Conservation (phyloP, 2,888 invertebrate species). For the Sthenelais limicola region DNA sequence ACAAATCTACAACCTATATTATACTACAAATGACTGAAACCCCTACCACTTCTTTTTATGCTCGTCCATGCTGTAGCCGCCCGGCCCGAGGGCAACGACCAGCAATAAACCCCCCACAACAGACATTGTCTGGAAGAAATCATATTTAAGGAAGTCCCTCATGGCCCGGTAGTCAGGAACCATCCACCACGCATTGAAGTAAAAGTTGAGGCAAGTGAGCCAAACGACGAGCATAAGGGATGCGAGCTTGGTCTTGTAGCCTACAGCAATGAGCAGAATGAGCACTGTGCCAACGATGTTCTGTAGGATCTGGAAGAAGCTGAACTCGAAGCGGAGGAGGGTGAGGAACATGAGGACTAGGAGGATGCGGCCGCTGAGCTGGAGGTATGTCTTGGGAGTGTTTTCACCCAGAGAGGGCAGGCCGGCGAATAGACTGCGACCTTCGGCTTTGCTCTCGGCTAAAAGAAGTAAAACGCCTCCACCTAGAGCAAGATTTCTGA, state of each 20-base stretch:
- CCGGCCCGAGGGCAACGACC: slow-evolving; percentile 98
- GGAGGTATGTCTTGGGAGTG: slow-evolving; percentile 94
- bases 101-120: slow-evolving; percentile 98
- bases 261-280: slow-evolving; percentile 95
- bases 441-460: slow-evolving; percentile 96
- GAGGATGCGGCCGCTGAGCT: slow-evolving; percentile 93
- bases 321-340: slow-evolving; percentile 91
- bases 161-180: slow-evolving; percentile 95
- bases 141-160: slow-evolving; percentile 99
- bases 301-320: slow-evolving; percentile 88
- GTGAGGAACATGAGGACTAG: slow-evolving; percentile 99
- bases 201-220: slow-evolving; percentile 91
- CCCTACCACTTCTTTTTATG: slow-evolving; percentile 97
- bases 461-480: slow-evolving; percentile 96
- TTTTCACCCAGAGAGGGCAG: slow-evolving; percentile 79
- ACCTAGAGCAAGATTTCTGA: slow-evolving; percentile 92
- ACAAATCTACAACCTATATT: too few species aligned
- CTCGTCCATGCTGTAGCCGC: slow-evolving; percentile 95
- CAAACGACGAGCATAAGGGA: slow-evolving; percentile 93
- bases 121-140: slow-evolving; percentile 98
- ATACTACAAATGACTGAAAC: too few species aligned
- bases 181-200: slow-evolving; percentile 99
- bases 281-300: slow-evolving; percentile 93
- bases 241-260: slow-evolving; percentile 98
- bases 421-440: slow-evolving; percentile 95